Conservation (phyloP, 2,888 invertebrate genomes). For the Chrysolina haemoptera region DNA sequence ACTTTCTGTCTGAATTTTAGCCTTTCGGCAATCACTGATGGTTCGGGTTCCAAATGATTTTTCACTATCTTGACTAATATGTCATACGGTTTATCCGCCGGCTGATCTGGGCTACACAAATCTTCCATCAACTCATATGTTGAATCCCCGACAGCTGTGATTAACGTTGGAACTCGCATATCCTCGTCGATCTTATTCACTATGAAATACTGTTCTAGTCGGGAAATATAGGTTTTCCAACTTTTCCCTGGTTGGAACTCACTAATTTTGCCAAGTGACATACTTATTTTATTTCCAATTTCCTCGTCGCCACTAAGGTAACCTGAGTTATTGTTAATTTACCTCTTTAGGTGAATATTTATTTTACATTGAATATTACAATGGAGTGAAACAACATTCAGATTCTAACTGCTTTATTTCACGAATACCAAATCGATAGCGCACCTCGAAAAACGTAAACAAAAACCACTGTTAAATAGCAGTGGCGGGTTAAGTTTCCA, state of each 20-base stretch:
- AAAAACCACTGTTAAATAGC: too few relatives aligned
- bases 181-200: neutral
- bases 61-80: constrained; percentile 16
- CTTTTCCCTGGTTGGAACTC: neutral
- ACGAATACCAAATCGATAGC: too few relatives aligned
- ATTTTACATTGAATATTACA: neutral
- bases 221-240: constrained; percentile 3
- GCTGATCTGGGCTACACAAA: neutral
- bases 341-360: neutral
- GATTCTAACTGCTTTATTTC: too few relatives aligned
- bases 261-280: neutral
- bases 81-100: neutral
- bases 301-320: constrained; percentile 9
- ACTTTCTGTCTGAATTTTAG: constrained; percentile 18
- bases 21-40: constrained; percentile 24
- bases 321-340: neutral
- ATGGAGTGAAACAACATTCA: too few relatives aligned
- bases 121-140: constrained; percentile 8
- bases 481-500: too few relatives aligned
- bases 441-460: too few relatives aligned
- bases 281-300: neutral
- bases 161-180: neutral
- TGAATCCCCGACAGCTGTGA: constrained; percentile 15
- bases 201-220: neutral
- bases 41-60: constrained; percentile 29